These are phyloP conservation scores for Panthera leo DNA, from an alignment of 2,113 vertebrate genomes.

Conservation along the genomic window DNA sequence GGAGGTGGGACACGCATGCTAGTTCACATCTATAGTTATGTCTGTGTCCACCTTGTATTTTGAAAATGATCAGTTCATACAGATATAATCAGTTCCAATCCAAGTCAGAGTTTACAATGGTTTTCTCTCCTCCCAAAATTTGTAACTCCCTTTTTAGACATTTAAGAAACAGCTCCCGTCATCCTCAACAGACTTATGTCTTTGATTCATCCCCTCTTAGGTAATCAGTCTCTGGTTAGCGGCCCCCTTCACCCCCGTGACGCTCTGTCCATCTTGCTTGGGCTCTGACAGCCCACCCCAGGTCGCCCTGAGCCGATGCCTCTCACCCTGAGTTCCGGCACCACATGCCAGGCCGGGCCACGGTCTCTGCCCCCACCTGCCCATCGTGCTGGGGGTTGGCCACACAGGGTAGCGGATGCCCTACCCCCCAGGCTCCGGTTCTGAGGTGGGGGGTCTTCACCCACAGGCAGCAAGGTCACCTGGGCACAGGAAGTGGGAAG, in stretches of 20 bases:
- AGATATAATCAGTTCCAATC: not conserved
- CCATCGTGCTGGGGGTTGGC: not conserved
- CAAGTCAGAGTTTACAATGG: not conserved
- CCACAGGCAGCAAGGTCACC: not conserved
- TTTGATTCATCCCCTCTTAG: not conserved
- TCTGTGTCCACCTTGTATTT: not conserved
- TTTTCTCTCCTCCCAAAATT: not conserved
- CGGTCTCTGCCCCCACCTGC: not conserved
- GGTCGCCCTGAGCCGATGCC: not conserved
- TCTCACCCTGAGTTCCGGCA: not conserved
- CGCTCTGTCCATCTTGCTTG: not conserved
- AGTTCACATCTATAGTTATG: not conserved
- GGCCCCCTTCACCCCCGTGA: fast-evolving
- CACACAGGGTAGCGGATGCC: fast-evolving
- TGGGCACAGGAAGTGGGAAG: not conserved
- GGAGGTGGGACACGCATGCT: too few species aligned
- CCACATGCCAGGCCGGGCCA: not conserved
- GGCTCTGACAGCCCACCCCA: too few species aligned
- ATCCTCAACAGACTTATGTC: not conserved
- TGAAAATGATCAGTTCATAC: not conserved
- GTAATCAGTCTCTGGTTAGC: not conserved
- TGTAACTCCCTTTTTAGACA: not conserved
- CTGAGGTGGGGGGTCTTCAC: too few species aligned
- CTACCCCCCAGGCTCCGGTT: not conserved
- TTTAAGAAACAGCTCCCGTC: not conserved